phyloP scores from a whole-genome alignment of 1,140 invertebrate genomes.

The Rhopalosiphum maidis region DNA sequence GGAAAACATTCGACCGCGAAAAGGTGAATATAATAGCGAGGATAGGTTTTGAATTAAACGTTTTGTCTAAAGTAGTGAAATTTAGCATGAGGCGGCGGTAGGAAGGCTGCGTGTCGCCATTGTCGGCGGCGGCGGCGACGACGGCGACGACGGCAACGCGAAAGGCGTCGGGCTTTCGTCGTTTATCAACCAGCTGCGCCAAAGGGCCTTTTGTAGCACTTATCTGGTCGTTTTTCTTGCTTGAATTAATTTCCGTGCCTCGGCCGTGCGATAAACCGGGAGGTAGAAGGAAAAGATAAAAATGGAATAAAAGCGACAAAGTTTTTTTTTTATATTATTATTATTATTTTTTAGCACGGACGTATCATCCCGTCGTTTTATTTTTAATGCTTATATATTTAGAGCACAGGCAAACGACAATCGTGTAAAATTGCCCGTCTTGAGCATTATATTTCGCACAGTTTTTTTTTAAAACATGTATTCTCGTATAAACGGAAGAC shows the following conservation, averaged over 20 bases:
- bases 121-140: not conserved
- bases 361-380: not conserved
- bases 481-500: slow-evolving; percentile 18
- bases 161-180: not conserved
- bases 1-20: not conserved
- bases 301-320: slow-evolving; percentile 43
- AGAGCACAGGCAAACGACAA: not conserved
- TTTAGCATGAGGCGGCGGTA: not conserved
- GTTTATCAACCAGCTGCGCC: slow-evolving; percentile 46
- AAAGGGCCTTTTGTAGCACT: slow-evolving; percentile 52
- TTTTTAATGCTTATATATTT: slow-evolving; percentile 28
- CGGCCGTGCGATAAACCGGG: slow-evolving; percentile 38
- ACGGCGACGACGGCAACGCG: not conserved
- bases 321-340: slow-evolving; percentile 31
- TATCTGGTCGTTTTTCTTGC: slow-evolving; percentile 56
- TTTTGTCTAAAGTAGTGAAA: slow-evolving; percentile 11
- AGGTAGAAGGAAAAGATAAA: slow-evolving; percentile 49
- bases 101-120: not conserved
- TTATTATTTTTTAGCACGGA: slow-evolving; percentile 1
- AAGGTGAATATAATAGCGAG: not conserved
- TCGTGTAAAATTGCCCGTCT: slow-evolving; percentile 20
- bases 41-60: slow-evolving; percentile 38
- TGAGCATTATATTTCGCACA: not conserved
- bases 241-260: slow-evolving; percentile 48
- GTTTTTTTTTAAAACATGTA: slow-evolving; percentile 14